Percentiles rank a stretch among this genome's conserved stretches.
Evolutionary conservation across 1,140 invertebrate species (phyloP).

Genomic region (Calliphora vicina): DNA sequence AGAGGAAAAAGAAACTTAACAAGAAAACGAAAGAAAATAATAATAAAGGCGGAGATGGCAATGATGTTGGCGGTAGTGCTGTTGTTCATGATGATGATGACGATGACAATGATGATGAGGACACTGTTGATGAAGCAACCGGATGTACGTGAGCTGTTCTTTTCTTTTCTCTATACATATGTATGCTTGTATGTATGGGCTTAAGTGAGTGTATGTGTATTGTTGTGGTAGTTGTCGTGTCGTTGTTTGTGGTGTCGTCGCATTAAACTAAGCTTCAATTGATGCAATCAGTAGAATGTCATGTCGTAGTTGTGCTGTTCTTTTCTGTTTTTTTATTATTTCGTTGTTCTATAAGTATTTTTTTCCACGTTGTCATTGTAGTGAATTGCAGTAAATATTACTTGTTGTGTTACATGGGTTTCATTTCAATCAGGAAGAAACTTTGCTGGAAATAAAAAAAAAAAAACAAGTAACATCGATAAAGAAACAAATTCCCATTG

Average conservation of each 20-base stretch:
- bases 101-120: background rate
- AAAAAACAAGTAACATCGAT: background rate
- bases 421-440: slow-evolving; percentile 29
- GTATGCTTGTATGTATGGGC: background rate
- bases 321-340: background rate
- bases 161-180: background rate
- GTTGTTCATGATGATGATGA: background rate
- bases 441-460: background rate
- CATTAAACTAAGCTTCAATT: slow-evolving; percentile 27
- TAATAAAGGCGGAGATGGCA: background rate
- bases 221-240: background rate
- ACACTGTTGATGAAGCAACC: background rate
- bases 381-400: slow-evolving; percentile 17
- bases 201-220: background rate
- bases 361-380: background rate
- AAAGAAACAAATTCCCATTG: slow-evolving; percentile 19
- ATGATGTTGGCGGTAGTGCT: background rate
- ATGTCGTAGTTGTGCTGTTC: background rate
- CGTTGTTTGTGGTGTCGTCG: slow-evolving; percentile 17
- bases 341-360: background rate
- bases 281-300: slow-evolving; percentile 33
- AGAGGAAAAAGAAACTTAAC: background rate
- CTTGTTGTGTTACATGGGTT: slow-evolving; percentile 9
- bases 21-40: background rate
- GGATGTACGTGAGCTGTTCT: slow-evolving; percentile 10